phyloP scores from a whole-genome alignment of 2,888 invertebrate genomes.

The Netelia virgata region DNA sequence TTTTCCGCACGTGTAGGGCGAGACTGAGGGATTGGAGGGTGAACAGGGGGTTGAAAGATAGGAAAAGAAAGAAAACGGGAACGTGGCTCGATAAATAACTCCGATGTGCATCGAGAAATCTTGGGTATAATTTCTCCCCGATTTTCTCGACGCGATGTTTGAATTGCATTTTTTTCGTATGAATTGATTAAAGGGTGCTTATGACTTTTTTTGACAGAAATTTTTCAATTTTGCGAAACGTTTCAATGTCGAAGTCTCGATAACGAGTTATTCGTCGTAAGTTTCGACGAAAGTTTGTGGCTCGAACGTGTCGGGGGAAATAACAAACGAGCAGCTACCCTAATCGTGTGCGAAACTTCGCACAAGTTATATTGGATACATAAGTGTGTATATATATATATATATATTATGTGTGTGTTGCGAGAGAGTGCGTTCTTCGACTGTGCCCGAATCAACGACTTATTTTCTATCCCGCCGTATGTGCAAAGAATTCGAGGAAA shows the following conservation, averaged over 20 bases:
- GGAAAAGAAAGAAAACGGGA: conserved; percentile 1
- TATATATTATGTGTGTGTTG: background rate
- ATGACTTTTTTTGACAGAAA: background rate
- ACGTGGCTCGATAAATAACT: conserved; percentile 60
- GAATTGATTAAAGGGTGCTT: too few species aligned
- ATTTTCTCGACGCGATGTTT: conserved; percentile 21
- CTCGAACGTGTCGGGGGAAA: conserved; percentile 1
- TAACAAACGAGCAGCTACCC: conserved; percentile 13
- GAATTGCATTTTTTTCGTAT: background rate
- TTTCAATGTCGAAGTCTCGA: background rate
- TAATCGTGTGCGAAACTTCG: conserved; percentile 18
- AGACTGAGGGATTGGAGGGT: conserved; percentile 10
- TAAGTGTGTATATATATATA: background rate
- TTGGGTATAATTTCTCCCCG: conserved; percentile 25
- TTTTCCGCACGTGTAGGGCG: background rate
- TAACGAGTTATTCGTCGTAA: background rate
- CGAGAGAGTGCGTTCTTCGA: background rate
- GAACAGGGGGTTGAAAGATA: background rate
- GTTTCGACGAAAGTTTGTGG: background rate
- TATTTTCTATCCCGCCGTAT: conserved; percentile 11
- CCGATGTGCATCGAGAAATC: conserved; percentile 36
- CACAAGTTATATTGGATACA: background rate
- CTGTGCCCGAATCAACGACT: conserved; percentile 23
- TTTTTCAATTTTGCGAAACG: background rate
- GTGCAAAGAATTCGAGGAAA: conserved; percentile 15